Evolutionary conservation across 2,888 invertebrate species (phyloP).

Genomic region (Agrotis clavis): DNA sequence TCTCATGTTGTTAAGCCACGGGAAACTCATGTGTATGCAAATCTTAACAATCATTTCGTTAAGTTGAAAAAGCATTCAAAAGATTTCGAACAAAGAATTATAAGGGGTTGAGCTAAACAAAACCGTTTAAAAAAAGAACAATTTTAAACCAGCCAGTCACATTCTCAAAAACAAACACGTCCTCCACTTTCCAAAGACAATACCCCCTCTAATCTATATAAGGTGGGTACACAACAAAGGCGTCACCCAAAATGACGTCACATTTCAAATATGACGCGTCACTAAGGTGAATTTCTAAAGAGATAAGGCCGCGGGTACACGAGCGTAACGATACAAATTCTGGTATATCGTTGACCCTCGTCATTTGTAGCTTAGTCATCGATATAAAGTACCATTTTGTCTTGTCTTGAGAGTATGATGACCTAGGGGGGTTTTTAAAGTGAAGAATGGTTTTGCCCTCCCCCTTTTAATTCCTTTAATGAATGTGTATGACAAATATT

Average conservation of each 20-base stretch:
- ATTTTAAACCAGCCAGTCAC: constrained; percentile 8
- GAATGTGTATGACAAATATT: constrained; percentile 16
- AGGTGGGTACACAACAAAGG: constrained; percentile 57
- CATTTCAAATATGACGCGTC: constrained; percentile 61
- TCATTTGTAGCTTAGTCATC: constrained; percentile 67
- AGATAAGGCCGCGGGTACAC: constrained; percentile 60
- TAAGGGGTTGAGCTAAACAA: neutral
- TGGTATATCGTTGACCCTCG: constrained; percentile 59
- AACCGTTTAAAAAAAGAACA: neutral
- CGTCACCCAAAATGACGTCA: constrained; percentile 54
- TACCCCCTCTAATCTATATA: constrained; percentile 45
- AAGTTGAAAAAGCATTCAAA: too few relatives aligned
- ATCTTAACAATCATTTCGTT: too few relatives aligned
- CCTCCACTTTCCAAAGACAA: constrained; percentile 38
- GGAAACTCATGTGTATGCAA: too few relatives aligned
- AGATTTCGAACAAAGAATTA: too few relatives aligned
- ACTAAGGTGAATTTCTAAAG: constrained; percentile 68
- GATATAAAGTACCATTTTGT: constrained; percentile 61
- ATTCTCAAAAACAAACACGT: constrained; percentile 33
- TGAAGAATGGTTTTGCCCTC: constrained; percentile 9
- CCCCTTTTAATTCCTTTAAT: constrained; percentile 16
- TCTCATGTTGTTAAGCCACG: too few relatives aligned
- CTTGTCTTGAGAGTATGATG: constrained; percentile 48
- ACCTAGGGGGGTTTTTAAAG: constrained; percentile 36
- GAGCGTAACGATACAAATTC: constrained; percentile 63